Evolutionary conservation across 2,888 invertebrate genomes (phyloP), one percentile per base, ranked within the genome.

Genomic region (Caenorhabditis sp.): DNA sequence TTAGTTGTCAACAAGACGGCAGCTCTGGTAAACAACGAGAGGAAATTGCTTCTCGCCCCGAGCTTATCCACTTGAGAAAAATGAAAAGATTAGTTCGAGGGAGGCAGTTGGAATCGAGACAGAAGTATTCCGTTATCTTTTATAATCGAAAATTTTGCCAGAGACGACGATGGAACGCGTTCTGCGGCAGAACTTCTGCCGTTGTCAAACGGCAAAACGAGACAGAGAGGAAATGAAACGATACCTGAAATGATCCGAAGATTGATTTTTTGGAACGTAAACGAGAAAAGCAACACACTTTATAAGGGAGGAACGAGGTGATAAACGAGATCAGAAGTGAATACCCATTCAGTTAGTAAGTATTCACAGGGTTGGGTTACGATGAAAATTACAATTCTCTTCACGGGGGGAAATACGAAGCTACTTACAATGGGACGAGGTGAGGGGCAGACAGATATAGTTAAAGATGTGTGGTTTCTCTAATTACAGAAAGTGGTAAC

Each of bases 91-190:
- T 28, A n/a, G 63, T 10, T 8, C 10, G 35, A 22, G 24, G 63
- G n/a, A 26, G 26, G 28, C 16, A 28, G 28, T n/a, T 14, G 10
- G 10, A 56, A 24, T 56, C 14, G 26, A 31, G 8, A 38, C 19
- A n/a, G 22, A 19, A 61, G 38, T 61, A 70, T 31, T 44, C 61
- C 41, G 49, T 31, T 47, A 38, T 61, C 47, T 47, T 51, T 51
- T 35, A 51, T 51, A 35, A 51, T 68, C 38, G 22, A 64, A 73
- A 49, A 35, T 41, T 35, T 16, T 31, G 28, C 28, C 41, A 58
- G 47, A 8, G 47, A 35, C 8, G 70, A 38, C 28, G 54, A 38
- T n/a, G 19, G 64, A 74, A 64, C 74, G 64, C 74, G 54, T 74
- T 64, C 38, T n/a, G n/a, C n/a, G n/a, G n/a, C n/a, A n/a, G n/a